Conservation (phyloP, 2,797 vertebrate genomes). For the Gila robusta region DNA sequence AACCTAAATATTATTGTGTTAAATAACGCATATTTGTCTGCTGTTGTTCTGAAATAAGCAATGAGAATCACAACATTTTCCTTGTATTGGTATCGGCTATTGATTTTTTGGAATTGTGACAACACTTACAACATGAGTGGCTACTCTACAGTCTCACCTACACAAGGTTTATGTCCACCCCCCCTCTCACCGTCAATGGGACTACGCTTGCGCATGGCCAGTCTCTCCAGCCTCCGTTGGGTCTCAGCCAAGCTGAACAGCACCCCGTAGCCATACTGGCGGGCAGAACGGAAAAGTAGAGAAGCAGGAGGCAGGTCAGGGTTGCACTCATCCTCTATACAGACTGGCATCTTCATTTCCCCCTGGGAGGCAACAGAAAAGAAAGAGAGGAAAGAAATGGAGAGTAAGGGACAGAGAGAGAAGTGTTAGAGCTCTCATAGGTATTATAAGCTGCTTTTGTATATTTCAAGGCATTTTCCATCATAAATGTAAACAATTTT, state of each 20-base stretch:
- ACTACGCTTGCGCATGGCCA: slow-evolving; percentile 85
- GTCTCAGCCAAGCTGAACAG: slow-evolving; percentile 93
- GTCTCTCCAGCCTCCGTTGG: slow-evolving; percentile 87
- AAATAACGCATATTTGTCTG: neutral
- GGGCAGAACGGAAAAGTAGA: slow-evolving; percentile 87
- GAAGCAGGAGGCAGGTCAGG: slow-evolving; percentile 89
- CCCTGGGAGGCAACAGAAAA: slow-evolving; percentile 75
- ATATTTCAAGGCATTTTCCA: neutral
- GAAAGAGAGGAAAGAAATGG: neutral
- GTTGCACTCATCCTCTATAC: slow-evolving; percentile 93
- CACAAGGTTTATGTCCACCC: neutral
- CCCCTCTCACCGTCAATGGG: slow-evolving; percentile 82
- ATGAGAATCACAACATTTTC: neutral
- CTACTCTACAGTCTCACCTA: neutral
- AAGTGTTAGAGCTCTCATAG: neutral
- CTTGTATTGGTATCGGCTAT: neutral
- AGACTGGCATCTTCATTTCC: slow-evolving; percentile 93
- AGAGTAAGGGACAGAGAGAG: neutral
- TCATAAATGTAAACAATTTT: neutral
- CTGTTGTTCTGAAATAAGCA: neutral
- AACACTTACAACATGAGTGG: neutral
- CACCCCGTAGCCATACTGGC: slow-evolving; percentile 91
- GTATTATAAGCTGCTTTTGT: neutral
- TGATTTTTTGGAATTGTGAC: neutral
- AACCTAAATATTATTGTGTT: neutral